These are phyloP conservation scores for Rhyzopertha dominica DNA, from an alignment of 1,140 invertebrate species.

Conservation along the genomic window DNA sequence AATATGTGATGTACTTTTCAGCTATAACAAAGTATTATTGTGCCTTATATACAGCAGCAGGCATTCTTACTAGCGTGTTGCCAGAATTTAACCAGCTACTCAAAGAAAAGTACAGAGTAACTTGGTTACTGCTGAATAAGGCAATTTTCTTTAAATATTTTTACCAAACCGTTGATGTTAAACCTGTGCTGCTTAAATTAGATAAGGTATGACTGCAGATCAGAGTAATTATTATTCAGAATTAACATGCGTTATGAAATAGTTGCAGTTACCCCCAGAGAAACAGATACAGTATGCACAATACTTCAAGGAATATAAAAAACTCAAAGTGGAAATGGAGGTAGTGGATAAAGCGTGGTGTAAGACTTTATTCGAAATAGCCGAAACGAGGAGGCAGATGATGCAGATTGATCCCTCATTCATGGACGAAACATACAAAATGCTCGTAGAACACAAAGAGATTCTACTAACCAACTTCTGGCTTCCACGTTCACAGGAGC, in stretches of 20 bases:
- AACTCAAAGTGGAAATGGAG: too few relatives aligned
- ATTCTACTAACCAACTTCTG: background rate
- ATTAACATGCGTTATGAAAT: background rate
- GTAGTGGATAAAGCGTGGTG: background rate
- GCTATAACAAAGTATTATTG: constrained; percentile 20
- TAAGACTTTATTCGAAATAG: background rate
- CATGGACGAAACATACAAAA: background rate
- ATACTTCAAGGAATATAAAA: too few relatives aligned
- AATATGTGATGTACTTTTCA: constrained; percentile 4
- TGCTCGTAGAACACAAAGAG: background rate
- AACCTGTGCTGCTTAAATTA: constrained; percentile 15
- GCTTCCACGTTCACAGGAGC: background rate
- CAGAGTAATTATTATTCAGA: background rate
- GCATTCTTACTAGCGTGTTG: constrained; percentile 13
- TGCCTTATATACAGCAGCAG: constrained; percentile 22
- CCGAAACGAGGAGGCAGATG: background rate
- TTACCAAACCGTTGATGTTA: constrained; percentile 10
- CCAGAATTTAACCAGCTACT: constrained; percentile 18
- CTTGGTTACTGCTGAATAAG: constrained; percentile 19
- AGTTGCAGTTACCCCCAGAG: background rate
- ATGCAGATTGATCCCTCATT: background rate
- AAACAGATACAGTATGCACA: background rate
- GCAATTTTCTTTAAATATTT: constrained; percentile 20
- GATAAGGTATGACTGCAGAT: constrained; percentile 13
- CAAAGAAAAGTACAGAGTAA: constrained; percentile 17